A percentile compares a stretch with the other conserved stretches of the same genome.
Conservation (phyloP, 2,888 invertebrate species). For the Cheiracanthium punctorium region DNA sequence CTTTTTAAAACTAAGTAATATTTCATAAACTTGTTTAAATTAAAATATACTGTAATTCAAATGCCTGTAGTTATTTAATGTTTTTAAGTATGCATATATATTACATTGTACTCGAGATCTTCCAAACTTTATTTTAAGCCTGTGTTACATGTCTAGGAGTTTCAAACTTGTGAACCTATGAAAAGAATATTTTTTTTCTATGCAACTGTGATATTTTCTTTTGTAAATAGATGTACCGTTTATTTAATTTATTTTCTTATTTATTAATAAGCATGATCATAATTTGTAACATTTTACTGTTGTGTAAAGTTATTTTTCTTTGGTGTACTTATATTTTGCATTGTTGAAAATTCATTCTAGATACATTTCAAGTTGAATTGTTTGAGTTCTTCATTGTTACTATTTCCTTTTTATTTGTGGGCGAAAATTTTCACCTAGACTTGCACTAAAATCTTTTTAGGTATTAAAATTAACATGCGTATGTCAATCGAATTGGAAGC, state of each 20-base stretch:
- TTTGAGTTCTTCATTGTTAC: background rate
- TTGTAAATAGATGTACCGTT: constrained; percentile 53
- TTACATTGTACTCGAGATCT: background rate
- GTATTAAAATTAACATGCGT: too few species aligned
- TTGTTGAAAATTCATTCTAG: background rate
- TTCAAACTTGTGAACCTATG: background rate
- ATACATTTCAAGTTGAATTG: background rate
- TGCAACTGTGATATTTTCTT: constrained; percentile 65
- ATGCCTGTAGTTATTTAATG: background rate
- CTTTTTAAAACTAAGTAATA: background rate
- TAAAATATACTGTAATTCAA: background rate
- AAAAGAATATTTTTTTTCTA: constrained; percentile 21
- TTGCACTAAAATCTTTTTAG: too few species aligned
- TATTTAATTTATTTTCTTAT: constrained; percentile 1
- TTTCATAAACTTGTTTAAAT: background rate
- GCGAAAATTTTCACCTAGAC: too few species aligned
- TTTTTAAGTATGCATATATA: background rate
- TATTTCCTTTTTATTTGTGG: too few species aligned
- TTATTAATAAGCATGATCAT: background rate
- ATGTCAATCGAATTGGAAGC: too few species aligned
- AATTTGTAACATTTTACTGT: background rate
- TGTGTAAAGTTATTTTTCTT: constrained; percentile 2
- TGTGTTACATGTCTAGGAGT: background rate
- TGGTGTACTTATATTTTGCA: background rate
- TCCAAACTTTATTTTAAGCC: background rate